A percentile compares a stretch with the other conserved stretches of the same genome.
These are phyloP conservation scores for Celastrina argiolus DNA, from an alignment of 2,888 invertebrate genomes.

Conservation along the genomic window DNA sequence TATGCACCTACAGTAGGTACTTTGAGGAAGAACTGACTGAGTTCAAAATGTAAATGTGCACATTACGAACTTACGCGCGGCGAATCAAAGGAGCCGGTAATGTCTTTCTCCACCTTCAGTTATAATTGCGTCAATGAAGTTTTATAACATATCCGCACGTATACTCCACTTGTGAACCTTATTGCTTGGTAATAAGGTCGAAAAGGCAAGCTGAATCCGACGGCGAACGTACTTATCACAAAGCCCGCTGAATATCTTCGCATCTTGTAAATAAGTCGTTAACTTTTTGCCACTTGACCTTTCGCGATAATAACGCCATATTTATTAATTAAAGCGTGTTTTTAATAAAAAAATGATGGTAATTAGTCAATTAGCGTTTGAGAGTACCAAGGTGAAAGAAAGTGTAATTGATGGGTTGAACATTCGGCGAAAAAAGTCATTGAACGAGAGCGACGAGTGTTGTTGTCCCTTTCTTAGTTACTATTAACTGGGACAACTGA, in stretches of 20 bases:
- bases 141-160: conserved; percentile 13
- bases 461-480: background rate
- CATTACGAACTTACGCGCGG: background rate
- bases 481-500: background rate
- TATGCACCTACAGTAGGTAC: too few relatives aligned
- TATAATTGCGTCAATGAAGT: conserved; percentile 19
- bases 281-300: conserved; percentile 14
- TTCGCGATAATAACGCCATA: conserved; percentile 14
- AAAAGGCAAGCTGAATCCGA: background rate
- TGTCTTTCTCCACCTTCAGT: background rate
- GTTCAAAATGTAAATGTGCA: background rate
- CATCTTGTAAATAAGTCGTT: conserved; percentile 15
- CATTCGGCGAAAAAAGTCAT: background rate
- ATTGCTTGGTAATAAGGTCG: background rate
- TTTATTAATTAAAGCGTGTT: conserved; percentile 9
- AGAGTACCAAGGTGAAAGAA: conserved; percentile 10
- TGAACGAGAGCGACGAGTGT: background rate
- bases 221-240: background rate
- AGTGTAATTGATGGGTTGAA: background rate
- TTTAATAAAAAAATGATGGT: background rate
- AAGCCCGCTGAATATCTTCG: conserved; percentile 13
- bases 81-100: background rate
- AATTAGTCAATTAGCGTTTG: conserved; percentile 17
- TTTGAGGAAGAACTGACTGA: background rate
- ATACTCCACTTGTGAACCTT: background rate